These are phyloP conservation scores for Apeira syringaria DNA, from an alignment of 2,888 invertebrate genomes.

Conservation along the genomic window DNA sequence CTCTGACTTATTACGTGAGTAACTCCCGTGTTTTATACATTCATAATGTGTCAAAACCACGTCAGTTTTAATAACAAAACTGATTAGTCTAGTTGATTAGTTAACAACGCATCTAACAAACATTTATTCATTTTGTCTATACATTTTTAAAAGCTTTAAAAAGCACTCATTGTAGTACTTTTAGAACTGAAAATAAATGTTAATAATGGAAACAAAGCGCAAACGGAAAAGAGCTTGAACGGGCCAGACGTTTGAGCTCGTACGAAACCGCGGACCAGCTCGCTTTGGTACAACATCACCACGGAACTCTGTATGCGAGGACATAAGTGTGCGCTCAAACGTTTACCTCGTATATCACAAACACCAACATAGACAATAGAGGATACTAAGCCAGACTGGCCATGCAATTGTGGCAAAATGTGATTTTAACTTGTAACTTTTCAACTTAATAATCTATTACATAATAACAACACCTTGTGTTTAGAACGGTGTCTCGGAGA, in stretches of 20 bases:
- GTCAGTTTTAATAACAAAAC: no score
- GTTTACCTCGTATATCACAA: background rate
- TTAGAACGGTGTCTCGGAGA: no score
- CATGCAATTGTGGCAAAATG: background rate
- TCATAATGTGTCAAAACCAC: no score
- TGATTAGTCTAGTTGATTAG: no score
- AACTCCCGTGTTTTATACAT: no score
- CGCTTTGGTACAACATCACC: constrained; percentile 4
- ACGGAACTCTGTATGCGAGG: background rate
- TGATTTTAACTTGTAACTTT: no score
- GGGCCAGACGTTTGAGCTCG: constrained; percentile 3
- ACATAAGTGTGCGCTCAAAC: background rate
- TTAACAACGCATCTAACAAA: no score
- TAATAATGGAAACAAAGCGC: constrained; percentile 9
- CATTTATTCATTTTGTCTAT: no score
- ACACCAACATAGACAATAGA: background rate
- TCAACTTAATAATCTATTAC: no score
- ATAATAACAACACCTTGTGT: no score
- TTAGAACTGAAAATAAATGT: background rate
- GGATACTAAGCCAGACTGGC: background rate
- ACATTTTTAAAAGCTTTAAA: background rate
- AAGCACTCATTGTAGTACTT: constrained; percentile 1
- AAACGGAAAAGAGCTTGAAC: constrained; percentile 18
- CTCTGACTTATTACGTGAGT: no score
- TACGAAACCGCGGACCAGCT: constrained; percentile 7